These are phyloP conservation scores for Epinotia brunnichana DNA, from an alignment of 2,888 invertebrate genomes.

Conservation along the genomic window DNA sequence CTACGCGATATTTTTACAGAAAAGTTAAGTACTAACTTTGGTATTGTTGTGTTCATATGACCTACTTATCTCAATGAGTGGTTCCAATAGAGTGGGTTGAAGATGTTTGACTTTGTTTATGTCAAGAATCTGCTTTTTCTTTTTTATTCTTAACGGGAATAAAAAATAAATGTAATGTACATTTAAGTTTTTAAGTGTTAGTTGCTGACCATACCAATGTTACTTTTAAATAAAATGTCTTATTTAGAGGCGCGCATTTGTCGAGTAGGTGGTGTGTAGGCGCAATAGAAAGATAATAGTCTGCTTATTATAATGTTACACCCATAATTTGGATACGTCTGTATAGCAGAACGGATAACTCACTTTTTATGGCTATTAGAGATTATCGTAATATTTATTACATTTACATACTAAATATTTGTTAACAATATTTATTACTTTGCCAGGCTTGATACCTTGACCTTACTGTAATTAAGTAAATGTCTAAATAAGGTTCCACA, in stretches of 20 bases:
- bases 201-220: conserved; percentile 7
- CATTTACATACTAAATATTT: conserved; percentile 29
- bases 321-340: conserved; percentile 37
- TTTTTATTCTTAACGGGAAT: too few relatives aligned
- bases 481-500: too few relatives aligned
- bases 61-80: too few relatives aligned
- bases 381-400: conserved; percentile 37
- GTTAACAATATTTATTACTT: conserved; percentile 27
- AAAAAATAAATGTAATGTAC: too few relatives aligned
- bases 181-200: not conserved
- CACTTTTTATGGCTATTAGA: conserved; percentile 21
- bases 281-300: conserved; percentile 52
- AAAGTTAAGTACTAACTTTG: too few relatives aligned
- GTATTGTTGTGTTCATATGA: too few relatives aligned
- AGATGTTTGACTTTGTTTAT: too few relatives aligned
- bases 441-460: not conserved
- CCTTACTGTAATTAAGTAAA: not conserved
- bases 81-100: too few relatives aligned
- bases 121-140: too few relatives aligned
- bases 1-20: too few relatives aligned
- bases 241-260: conserved; percentile 48
- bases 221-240: conserved; percentile 52
- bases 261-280: conserved; percentile 66
- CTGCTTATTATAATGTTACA: conserved; percentile 43
- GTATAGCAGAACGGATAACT: conserved; percentile 29